Evolutionary conservation across 2,113 vertebrate genomes (phyloP), one percentile per base, ranked within the genome.

Genomic region (Scalopus aquaticus): DNA sequence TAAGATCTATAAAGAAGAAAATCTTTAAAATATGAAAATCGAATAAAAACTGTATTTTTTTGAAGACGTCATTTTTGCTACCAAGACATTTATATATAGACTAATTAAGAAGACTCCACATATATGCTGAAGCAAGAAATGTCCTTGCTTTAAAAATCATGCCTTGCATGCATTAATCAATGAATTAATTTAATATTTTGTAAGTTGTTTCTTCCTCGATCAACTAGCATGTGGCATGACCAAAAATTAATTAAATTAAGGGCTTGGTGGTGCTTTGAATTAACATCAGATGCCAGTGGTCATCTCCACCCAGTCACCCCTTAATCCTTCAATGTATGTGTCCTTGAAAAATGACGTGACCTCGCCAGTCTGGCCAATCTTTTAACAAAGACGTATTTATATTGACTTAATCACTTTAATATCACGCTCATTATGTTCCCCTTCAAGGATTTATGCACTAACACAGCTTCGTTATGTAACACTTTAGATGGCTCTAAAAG

Each of bases 201-300:
- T 81, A 85, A 81, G 20, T 2, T 77, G 20, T 74, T 22, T 78
- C 77, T 95, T 83, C 51, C 56, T 74, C 39, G 58, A 69, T 79
- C 73, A 82, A 35, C 28, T 62, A 88, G n/a, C 32, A 58, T 49
- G 72, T 83, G 93, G 46, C 58, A 69, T 35, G 74, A 95, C 24
- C 5, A 19, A 86, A 72, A 72, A 87, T 69, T 49, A 93, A 94
- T 2, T 64, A 49, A 78, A 65, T 62, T 76, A 60, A 88, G n/a
- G 28, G 76, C 13, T 46, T 65, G n/a, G 42, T 64, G 62, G 77
- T 87, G 35, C 46, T 94, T 10, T 77, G 51, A 73, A 91, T 86
- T 89, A 92, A 83, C 28, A 93, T 83, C 77, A 91, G 70, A 83
- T 74, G 67, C 78, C 92, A 32, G 42, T 51, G 60, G 69, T 64